phyloP scores from a whole-genome alignment of 1,140 invertebrate species.

The Diploscapter pachys region DNA sequence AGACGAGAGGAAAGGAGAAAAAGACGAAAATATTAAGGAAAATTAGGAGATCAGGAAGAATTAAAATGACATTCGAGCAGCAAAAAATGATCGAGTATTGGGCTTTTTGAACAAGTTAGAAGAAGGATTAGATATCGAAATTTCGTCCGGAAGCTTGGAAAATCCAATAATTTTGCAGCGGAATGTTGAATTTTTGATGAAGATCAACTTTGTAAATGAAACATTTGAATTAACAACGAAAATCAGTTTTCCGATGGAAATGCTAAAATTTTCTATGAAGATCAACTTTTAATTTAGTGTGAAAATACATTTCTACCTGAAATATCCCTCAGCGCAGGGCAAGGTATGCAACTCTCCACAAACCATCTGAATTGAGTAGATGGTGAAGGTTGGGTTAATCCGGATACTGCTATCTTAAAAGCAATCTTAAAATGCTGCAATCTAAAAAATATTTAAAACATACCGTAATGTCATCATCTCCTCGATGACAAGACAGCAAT shows the following conservation, averaged over 20 bases:
- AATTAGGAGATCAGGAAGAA: too few species aligned
- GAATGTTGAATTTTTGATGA: too few species aligned
- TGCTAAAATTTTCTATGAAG: too few species aligned
- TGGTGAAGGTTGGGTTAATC: constrained; percentile 49
- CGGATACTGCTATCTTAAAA: constrained; percentile 51
- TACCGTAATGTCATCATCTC: constrained; percentile 41
- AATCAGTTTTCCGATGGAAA: too few species aligned
- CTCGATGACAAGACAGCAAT: constrained; percentile 48
- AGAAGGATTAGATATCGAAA: background rate
- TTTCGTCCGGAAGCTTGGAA: background rate
- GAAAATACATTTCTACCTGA: constrained; percentile 33
- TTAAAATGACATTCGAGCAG: too few species aligned
- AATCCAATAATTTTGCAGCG: background rate
- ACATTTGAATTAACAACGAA: too few species aligned
- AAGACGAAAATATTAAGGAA: too few species aligned
- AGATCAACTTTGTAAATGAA: too few species aligned
- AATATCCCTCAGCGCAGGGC: constrained; percentile 51
- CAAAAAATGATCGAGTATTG: too few species aligned
- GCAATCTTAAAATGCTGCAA: background rate
- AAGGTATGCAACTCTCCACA: constrained; percentile 49
- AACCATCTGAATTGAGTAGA: constrained; percentile 56
- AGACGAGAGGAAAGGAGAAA: too few species aligned
- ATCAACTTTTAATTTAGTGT: background rate
- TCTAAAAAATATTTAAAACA: constrained; percentile 33
- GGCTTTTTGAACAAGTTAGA: too few species aligned